Evolutionary conservation across 1,140 invertebrate species (phyloP), one percentile per base, ranked within the genome.

Genomic region (Eufriesea mexicana): DNA sequence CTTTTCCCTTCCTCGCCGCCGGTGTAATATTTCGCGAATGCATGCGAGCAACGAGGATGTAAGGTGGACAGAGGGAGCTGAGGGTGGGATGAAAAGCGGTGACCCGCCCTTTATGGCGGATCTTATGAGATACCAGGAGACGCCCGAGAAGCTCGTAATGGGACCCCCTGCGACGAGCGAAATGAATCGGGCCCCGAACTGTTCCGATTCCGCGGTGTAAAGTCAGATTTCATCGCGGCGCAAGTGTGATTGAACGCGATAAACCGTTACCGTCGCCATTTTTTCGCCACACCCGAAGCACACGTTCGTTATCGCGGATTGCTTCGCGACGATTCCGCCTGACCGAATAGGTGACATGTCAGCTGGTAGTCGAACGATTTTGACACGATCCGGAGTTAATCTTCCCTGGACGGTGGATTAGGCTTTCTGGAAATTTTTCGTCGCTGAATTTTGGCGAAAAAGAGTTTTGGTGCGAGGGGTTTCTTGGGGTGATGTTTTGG

Each of bases 211-310:
- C 23, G 20, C 49, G n/a, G 16, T 23, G 49, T 35, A 59, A 73
- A 73, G 57, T 73, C 68, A 72, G 70, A 73, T 80, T 80, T 64
- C 42, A 80, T 64, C n/a, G 35, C 47, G 67, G 18, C 28, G 42
- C 6, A 64, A 73, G 59, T 64, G 59, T 73, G 78, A 79, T 79
- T 62, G 78, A 54, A 64, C 49, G 78, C 55, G 54, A 47, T 79
- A 79, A 79, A 79, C 47, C 51, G 61, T 68, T 62, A 51, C 47
- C 45, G 55, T 47, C 12, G 55, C 0, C 47, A 5, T 51, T 73
- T 80, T 73, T 73, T 79, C 45, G 6, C 12, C n/a, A 25, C 25
- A 9, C 8, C 67, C 16, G 7, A 18, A 14, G n/a, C 23, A 0
- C 0, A 0, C 5, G 66, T 47, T 67, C 42, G 66, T 70, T 47